Conservation (phyloP, 2,888 invertebrate species). For the Ornithoptera alexandrae region DNA sequence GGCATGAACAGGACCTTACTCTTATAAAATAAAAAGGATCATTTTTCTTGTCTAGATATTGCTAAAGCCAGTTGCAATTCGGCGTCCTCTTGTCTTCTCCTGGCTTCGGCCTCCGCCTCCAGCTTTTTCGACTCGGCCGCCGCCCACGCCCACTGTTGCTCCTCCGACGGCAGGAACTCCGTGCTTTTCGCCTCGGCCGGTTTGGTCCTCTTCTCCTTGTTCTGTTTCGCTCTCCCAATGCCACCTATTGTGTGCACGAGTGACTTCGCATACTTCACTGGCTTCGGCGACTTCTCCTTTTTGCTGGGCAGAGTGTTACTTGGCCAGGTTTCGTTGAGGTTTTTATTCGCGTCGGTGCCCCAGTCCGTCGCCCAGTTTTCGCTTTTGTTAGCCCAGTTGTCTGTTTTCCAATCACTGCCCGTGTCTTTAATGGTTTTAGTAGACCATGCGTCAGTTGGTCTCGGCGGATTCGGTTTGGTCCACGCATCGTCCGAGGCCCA, state of each 20-base stretch:
- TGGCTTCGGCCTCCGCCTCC: conserved; percentile 81
- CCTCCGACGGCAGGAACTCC: conserved; percentile 75
- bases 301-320: conserved; percentile 63
- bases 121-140: conserved; percentile 83
- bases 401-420: conserved; percentile 54
- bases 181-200: conserved; percentile 45
- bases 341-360: conserved; percentile 54
- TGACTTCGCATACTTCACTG: conserved; percentile 71
- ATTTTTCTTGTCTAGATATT: conserved; percentile 80
- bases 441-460: conserved; percentile 41
- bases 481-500: conserved; percentile 64
- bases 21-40: conserved; percentile 36
- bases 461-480: conserved; percentile 43
- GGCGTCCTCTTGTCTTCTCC: conserved; percentile 83
- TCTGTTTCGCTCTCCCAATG: conserved; percentile 58
- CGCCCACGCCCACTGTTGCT: conserved; percentile 87
- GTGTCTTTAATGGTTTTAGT: conserved; percentile 37
- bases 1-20: not conserved
- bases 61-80: conserved; percentile 86
- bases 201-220: conserved; percentile 62
- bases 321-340: conserved; percentile 72
- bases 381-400: conserved; percentile 48
- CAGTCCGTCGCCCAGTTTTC: conserved; percentile 58
- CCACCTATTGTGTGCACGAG: conserved; percentile 74
- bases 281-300: conserved; percentile 73